Evolutionary conservation across 35 echinoderm and acorn worm species (phyloP).

Genomic region (Patiria miniata): DNA sequence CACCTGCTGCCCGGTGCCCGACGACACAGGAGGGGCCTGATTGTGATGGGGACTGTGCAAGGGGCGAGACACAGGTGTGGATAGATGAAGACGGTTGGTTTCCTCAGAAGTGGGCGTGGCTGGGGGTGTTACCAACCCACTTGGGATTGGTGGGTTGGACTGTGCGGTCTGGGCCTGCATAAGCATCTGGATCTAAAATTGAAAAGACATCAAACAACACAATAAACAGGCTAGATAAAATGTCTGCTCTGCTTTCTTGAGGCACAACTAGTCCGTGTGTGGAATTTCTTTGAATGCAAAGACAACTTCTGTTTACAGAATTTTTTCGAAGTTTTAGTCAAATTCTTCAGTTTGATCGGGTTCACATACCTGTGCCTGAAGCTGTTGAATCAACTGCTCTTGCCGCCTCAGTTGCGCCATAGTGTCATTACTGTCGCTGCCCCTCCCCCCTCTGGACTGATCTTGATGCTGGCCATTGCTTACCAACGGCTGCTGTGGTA

Average conservation of each 20-base stretch:
- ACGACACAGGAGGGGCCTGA: neutral
- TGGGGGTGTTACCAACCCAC: slow-evolving; percentile 64
- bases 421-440: neutral
- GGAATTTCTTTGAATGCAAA: too few relatives aligned
- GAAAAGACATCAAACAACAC: neutral
- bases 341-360: neutral
- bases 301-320: too few relatives aligned
- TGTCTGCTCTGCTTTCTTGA: too few relatives aligned
- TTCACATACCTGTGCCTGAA: slow-evolving; percentile 73
- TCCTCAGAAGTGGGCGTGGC: slow-evolving; percentile 44
- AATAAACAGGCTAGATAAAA: too few relatives aligned
- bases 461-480: neutral
- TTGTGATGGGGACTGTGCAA: neutral
- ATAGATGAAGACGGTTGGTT: neutral
- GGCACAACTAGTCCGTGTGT: too few relatives aligned
- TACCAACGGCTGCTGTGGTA: neutral
- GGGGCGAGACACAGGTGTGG: neutral
- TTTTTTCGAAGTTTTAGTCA: too few relatives aligned
- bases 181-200: slow-evolving; percentile 73
- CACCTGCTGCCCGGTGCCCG: neutral
- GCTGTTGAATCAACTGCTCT: slow-evolving; percentile 81
- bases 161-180: slow-evolving; percentile 48
- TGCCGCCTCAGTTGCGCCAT: slow-evolving; percentile 74
- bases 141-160: slow-evolving; percentile 19
- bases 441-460: neutral